Conservation (phyloP, 2,888 invertebrate species). For the Brachypterus glaber region DNA sequence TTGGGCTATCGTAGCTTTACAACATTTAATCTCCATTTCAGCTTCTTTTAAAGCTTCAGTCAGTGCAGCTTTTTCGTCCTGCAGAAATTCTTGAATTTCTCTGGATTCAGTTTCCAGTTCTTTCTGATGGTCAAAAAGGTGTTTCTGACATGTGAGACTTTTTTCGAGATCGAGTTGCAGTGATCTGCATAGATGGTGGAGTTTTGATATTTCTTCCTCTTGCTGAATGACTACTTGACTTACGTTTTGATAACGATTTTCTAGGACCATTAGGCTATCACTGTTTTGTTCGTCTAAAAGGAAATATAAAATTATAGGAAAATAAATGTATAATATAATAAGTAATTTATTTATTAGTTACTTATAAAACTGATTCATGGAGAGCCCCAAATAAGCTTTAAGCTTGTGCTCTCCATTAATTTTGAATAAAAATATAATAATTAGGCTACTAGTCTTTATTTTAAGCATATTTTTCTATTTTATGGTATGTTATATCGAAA, state of each 20-base stretch:
- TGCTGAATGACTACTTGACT: slow-evolving; percentile 66
- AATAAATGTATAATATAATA: too few species aligned
- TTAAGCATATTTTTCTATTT: too few species aligned
- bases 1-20: slow-evolving; percentile 34
- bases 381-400: too few species aligned
- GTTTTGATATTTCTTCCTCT: slow-evolving; percentile 63
- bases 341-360: too few species aligned
- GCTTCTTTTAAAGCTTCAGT: slow-evolving; percentile 70
- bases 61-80: slow-evolving; percentile 73
- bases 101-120: slow-evolving; percentile 70
- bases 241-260: slow-evolving; percentile 65
- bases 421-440: too few species aligned
- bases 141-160: slow-evolving; percentile 56
- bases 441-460: too few species aligned
- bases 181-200: slow-evolving; percentile 60
- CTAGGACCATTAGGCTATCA: slow-evolving; percentile 66
- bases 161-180: slow-evolving; percentile 62
- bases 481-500: too few species aligned
- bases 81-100: slow-evolving; percentile 81
- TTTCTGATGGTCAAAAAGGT: slow-evolving; percentile 61
- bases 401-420: too few species aligned
- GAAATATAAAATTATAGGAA: too few species aligned
- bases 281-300: too few species aligned
- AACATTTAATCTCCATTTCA: slow-evolving; percentile 51
- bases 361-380: too few species aligned